Conservation (phyloP, 2,113 vertebrate species). For the Crocuta crocuta region DNA sequence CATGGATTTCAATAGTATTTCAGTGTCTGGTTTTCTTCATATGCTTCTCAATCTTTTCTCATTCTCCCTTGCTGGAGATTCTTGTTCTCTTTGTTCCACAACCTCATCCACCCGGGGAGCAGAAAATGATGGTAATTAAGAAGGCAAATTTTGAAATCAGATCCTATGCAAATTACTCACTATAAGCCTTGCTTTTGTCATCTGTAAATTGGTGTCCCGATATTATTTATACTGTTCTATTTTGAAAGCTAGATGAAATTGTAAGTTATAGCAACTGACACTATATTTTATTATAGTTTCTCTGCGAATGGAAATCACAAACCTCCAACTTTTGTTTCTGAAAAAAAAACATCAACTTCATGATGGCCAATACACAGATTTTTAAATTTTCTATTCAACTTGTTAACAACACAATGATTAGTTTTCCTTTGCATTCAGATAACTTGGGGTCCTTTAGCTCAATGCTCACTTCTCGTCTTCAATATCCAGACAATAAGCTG, state of each 20-base stretch:
- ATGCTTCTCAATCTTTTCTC: not conserved
- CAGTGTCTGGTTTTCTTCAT: not conserved
- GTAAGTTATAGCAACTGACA: not conserved
- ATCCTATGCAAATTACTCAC: not conserved
- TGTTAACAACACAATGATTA: not conserved
- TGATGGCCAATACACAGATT: not conserved
- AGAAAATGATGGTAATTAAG: not conserved
- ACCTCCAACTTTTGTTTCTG: not conserved
- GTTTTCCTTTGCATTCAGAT: not conserved
- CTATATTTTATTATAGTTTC: not conserved
- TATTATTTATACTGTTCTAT: not conserved
- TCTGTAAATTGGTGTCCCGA: not conserved
- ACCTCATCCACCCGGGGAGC: not conserved
- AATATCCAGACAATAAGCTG: not conserved
- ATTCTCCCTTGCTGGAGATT: not conserved
- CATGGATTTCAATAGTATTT: not conserved
- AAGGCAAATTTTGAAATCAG: not conserved
- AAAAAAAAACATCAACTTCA: not conserved
- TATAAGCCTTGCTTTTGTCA: not conserved
- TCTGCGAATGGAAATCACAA: not conserved
- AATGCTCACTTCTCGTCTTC: not conserved
- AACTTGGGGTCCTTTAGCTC: not conserved
- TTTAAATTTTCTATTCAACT: not conserved
- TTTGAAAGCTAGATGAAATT: not conserved
- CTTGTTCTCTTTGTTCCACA: not conserved